Evolutionary conservation across 2,797 vertebrate genomes (phyloP), one percentile per base, ranked within the genome.

Genomic region (Mycteria americana): DNA sequence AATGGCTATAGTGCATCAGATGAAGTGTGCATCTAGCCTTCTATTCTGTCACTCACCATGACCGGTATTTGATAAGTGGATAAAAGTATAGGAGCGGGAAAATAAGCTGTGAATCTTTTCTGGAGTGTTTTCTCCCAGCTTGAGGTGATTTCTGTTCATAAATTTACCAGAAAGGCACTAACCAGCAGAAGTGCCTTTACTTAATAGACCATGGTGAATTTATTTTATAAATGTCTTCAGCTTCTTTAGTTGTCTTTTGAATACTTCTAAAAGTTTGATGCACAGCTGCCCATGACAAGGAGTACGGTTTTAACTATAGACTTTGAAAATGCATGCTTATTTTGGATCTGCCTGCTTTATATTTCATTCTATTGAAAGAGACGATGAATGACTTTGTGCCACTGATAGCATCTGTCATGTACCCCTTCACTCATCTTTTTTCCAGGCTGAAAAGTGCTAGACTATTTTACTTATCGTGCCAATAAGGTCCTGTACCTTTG

Each of bases 321-420:
- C 56, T 90, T 90, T 73, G 78, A 91, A 93, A 89, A 48, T 39
- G 18, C 10, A 7, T 31, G 22, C 41, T 95, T 95, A 11, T 83
- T 95, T 92, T 85, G 51, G 51, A 80, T n/a, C 75, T 92, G 19
- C 19, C 56, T 85, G 30, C 43, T 88, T 94, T 85, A 18, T 45
- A 41, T 83, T 82, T 89, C 43, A 7, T 82, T 83, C 31, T n/a
- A 51, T 30, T 83, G 75, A 83, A 79, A 74, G 30, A 63, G 64
- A 85, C 78, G 76, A 89, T 51, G 59, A 85, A 67, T 1, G 17
- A 60, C 81, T 73, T 84, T 83, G 68, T 77, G 87, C 48, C 39
- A 67, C 43, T 83, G 92, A 77, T 83, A 79, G 23, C 64, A 92
- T 70, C 75, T 95, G 59, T 85, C 82, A 45, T 95, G 87, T 91